A percentile compares a stretch with the other conserved stretches of the same genome.
These are phyloP conservation scores for Zapus hudsonius DNA, from an alignment of 2,113 vertebrate genomes.

Conservation along the genomic window DNA sequence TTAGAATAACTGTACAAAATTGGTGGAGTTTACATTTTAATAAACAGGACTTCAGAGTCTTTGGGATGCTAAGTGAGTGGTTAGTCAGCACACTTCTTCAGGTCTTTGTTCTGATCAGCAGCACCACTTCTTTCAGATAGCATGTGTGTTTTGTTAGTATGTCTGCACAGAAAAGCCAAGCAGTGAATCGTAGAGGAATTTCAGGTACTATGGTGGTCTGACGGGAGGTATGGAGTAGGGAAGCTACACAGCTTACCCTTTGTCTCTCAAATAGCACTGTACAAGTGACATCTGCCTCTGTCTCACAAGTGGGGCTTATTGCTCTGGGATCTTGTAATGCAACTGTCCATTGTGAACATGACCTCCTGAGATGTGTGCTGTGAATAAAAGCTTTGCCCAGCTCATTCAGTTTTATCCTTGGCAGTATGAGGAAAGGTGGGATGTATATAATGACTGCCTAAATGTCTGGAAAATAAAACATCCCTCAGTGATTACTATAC, in stretches of 20 bases:
- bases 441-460: background rate
- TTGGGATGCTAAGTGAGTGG: slow-evolving; percentile 14
- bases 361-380: background rate
- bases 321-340: background rate
- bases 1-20: background rate
- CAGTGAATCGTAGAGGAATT: background rate
- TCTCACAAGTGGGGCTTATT: background rate
- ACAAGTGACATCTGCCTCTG: slow-evolving; percentile 55
- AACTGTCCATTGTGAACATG: background rate
- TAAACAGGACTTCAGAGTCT: background rate
- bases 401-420: background rate
- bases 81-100: background rate
- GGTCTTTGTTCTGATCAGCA: background rate
- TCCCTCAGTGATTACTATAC: background rate
- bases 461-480: background rate
- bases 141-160: slow-evolving; percentile 5
- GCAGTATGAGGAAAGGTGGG: background rate
- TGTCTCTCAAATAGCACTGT: slow-evolving; percentile 10
- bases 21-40: background rate
- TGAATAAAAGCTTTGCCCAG: background rate
- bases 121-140: background rate
- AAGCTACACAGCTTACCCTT: background rate
- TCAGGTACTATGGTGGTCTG: background rate
- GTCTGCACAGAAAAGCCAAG: background rate
- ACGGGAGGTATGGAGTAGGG: slow-evolving; percentile 2